phyloP scores from a whole-genome alignment of 2,888 invertebrate genomes.

The Lasioglossum villosulum region DNA sequence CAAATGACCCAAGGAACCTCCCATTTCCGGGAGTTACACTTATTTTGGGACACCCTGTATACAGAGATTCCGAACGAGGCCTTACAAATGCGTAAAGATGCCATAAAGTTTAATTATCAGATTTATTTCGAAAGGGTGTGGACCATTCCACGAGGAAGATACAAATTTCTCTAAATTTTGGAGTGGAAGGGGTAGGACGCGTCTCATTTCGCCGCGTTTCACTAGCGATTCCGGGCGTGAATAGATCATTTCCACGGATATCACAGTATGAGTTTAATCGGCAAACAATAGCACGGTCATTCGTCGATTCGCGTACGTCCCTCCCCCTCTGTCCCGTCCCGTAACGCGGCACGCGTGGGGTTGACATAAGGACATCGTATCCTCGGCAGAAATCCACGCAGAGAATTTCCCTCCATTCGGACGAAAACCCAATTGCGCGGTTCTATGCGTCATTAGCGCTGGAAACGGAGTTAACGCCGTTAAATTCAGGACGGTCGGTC shows the following conservation, averaged over 20 bases:
- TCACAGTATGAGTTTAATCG: conserved; percentile 56
- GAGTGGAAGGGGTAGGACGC: background rate
- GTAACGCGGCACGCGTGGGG: conserved; percentile 36
- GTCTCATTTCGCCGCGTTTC: conserved; percentile 24
- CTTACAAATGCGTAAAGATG: too few relatives aligned
- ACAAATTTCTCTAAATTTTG: background rate
- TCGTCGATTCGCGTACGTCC: conserved; percentile 33
- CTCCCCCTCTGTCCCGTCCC: background rate
- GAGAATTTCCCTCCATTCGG: conserved; percentile 65
- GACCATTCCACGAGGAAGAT: background rate
- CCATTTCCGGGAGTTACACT: too few relatives aligned
- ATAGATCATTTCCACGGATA: conserved; percentile 66
- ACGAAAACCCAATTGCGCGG: conserved; percentile 77
- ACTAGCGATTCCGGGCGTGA: conserved; percentile 28
- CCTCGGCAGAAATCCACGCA: conserved; percentile 65
- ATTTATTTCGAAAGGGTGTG: background rate
- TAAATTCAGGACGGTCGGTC: conserved; percentile 75
- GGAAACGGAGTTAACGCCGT: conserved; percentile 79
- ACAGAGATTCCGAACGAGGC: too few relatives aligned
- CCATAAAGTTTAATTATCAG: background rate
- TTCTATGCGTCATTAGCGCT: conserved; percentile 81
- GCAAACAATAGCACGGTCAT: conserved; percentile 48
- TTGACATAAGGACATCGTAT: conserved; percentile 64
- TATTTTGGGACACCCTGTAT: too few relatives aligned
- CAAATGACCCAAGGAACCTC: too few relatives aligned